Evolutionary conservation across 2,888 invertebrate species (phyloP), one percentile per base, ranked within the genome.

Genomic region (Hartigia nigra): DNA sequence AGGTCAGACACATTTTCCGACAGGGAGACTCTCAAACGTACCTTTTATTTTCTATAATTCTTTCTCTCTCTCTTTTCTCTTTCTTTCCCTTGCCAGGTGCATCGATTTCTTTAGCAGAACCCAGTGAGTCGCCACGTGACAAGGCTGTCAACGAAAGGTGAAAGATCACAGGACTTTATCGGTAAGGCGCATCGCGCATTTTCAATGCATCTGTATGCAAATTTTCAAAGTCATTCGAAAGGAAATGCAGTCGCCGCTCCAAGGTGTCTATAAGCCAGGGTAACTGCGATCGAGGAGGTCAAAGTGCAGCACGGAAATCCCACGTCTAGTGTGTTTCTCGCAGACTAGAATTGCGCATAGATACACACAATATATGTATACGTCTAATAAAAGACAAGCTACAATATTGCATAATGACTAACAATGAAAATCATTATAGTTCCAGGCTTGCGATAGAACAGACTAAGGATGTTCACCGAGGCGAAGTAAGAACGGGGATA

Each of bases 1-100:
- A 89, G 90, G 89, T 88, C 85, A 86, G 83, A 83, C 82, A 81
- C 85, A 86, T 89, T 90, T 90, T 86, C 55, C 55, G 55, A 55
- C 55, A 55, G 55, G 55, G 23, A 23, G 55, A 55, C 55, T 55
- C 23, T 55, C 23, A 23, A 23, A 55, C 55, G 55, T 55, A n/a
- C 23, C 55, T 23, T 23, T 55, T 55, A 55, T 55, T 55, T 55
- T 55, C 55, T 23, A 55, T 23, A 55, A 55, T 23, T 55, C 23
- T 2, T 1, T 55, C 36, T 36, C 36, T 36, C 36, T 1, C 36
- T 39, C 39, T 39, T 2, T 39, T 23, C 23, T 55, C 23, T 4
- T 5, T 39, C 23, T 39, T 5, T 2, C 23, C 39, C 9, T 23
- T 5, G 23, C 23, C 55, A 5, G 23, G 55, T 9, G 55, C 23